Evolutionary conservation across 2,888 invertebrate species (phyloP).

Genomic region (Seira ritae): DNA sequence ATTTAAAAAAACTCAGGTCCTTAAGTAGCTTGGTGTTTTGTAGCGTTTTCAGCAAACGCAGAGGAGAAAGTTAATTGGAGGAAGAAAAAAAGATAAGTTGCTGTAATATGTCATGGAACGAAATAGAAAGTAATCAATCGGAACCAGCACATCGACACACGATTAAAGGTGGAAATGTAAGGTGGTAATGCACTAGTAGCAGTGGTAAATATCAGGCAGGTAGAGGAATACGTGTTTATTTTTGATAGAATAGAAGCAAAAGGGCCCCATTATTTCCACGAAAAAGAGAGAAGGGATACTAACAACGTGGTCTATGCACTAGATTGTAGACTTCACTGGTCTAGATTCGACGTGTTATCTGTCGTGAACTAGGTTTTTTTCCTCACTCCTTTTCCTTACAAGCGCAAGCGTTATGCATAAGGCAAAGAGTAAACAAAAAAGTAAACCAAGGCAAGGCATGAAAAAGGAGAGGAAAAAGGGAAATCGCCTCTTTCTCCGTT

Average conservation of each 20-base stretch:
- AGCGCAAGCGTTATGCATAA: conserved; percentile 45
- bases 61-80: neutral
- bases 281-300: neutral
- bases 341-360: conserved; percentile 25
- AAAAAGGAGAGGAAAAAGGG: conserved; percentile 32
- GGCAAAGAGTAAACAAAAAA: conserved; percentile 39
- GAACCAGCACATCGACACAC: conserved; percentile 64
- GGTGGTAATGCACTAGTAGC: conserved; percentile 36
- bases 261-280: conserved; percentile 24
- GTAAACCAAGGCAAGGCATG: conserved; percentile 40
- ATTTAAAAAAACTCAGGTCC: too few relatives aligned
- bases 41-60: too few relatives aligned
- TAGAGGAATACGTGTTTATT: neutral
- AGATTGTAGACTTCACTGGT: conserved; percentile 8
- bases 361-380: conserved; percentile 18
- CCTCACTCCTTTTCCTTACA: conserved; percentile 18
- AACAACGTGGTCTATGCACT: neutral
- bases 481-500: conserved; percentile 41
- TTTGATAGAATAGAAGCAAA: neutral
- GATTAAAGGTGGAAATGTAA: conserved; percentile 47
- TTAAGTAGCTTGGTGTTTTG: too few relatives aligned
- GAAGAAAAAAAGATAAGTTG: conserved; percentile 16
- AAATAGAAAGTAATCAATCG: conserved; percentile 63
- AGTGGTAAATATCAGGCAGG: conserved; percentile 39
- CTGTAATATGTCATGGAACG: conserved; percentile 34